A percentile compares a stretch with the other conserved stretches of the same genome.
phyloP scores from a whole-genome alignment of 1,140 invertebrate species.

The Drosophila teissieri region DNA sequence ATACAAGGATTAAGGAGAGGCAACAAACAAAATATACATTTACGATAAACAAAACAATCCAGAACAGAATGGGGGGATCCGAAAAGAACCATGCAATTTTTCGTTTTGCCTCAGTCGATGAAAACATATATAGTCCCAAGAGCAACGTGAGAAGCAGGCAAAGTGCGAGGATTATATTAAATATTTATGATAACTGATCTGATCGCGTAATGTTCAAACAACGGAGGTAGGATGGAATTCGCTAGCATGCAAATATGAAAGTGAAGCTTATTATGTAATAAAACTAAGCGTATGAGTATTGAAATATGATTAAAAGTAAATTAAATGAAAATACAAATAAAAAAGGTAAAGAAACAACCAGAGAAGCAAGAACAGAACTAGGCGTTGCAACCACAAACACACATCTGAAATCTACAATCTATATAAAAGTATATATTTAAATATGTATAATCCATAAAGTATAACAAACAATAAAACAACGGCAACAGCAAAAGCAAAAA shows the following conservation, averaged over 20 bases:
- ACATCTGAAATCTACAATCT: conserved; percentile 57
- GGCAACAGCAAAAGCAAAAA: conserved; percentile 48
- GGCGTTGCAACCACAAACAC: conserved; percentile 23
- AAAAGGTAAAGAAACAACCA: conserved; percentile 5
- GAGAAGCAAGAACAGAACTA: conserved; percentile 19
- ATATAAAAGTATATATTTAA: conserved; percentile 37
- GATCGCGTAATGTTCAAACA: conserved; percentile 13
- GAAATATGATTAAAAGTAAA: conserved; percentile 64
- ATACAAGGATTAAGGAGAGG: conserved; percentile 48
- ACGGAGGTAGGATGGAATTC: conserved; percentile 9
- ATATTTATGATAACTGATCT: conserved; percentile 25
- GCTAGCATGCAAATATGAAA: conserved; percentile 16
- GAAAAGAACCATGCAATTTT: conserved; percentile 36
- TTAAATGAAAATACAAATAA: conserved; percentile 5
- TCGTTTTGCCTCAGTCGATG: conserved; percentile 36
- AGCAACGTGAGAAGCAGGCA: conserved; percentile 11
- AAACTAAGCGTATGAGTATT: conserved; percentile 76
- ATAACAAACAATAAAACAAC: conserved; percentile 68
- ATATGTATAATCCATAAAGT: conserved; percentile 67
- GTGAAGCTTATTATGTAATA: conserved; percentile 71
- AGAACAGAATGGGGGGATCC: conserved; percentile 10
- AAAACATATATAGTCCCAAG: conserved; percentile 7
- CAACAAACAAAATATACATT: conserved; percentile 28
- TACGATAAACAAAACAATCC: conserved; percentile 29
- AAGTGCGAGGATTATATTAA: conserved; percentile 16